These are phyloP conservation scores for Mylabris sibirica DNA, from an alignment of 2,888 invertebrate genomes.

Conservation along the genomic window DNA sequence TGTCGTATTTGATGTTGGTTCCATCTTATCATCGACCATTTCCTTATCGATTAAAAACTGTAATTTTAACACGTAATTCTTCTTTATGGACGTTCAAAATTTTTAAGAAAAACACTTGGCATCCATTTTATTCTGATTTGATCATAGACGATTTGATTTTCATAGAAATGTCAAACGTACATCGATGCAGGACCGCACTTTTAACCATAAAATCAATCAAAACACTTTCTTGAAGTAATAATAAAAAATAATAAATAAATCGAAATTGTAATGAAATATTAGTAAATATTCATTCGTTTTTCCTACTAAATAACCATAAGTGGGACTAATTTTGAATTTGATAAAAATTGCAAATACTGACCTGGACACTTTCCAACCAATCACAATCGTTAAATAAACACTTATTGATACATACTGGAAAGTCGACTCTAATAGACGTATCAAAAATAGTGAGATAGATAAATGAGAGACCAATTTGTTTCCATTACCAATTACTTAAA, in stretches of 20 bases:
- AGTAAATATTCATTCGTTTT: no score
- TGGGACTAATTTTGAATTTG: no score
- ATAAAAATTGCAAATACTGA: not conserved
- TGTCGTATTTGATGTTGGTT: slow-evolving; percentile 5
- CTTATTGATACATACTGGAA: no score
- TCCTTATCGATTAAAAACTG: not conserved
- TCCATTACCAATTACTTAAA: no score
- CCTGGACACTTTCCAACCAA: not conserved
- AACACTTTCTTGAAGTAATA: not conserved
- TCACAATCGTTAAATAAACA: not conserved
- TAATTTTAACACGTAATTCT: not conserved
- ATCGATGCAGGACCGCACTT: not conserved
- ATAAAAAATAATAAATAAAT: not conserved
- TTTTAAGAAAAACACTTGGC: slow-evolving; percentile 30
- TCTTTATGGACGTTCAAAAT: not conserved
- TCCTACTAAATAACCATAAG: no score
- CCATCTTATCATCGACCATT: slow-evolving; percentile 10
- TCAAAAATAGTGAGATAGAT: no score
- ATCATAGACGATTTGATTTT: no score
- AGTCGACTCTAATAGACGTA: no score
- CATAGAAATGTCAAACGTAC: not conserved
- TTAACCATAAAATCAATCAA: not conserved
- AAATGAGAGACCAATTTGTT: no score
- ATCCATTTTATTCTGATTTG: slow-evolving; percentile 26
- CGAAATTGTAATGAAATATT: no score